Evolutionary conservation across 92 coral and sea anemone species (phyloP).

Genomic region (Bergia sp.): DNA sequence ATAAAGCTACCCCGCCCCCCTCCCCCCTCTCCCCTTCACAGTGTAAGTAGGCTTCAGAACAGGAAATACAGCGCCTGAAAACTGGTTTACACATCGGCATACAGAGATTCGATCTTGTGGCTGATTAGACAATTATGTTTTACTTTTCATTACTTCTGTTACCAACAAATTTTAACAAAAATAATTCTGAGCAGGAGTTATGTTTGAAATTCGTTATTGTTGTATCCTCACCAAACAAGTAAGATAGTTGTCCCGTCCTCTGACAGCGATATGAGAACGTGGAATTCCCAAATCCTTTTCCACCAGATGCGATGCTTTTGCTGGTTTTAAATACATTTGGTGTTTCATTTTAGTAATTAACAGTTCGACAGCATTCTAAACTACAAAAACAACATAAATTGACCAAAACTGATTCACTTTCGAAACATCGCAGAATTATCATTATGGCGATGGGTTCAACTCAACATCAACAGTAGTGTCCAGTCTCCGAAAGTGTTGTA

Average conservation of each 20-base stretch:
- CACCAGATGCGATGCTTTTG: background rate
- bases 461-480: slow-evolving; percentile 15
- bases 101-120: too few species aligned
- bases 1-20: too few species aligned
- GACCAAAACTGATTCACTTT: background rate
- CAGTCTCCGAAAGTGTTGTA: slow-evolving; percentile 5
- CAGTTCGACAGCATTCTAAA: background rate
- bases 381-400: background rate
- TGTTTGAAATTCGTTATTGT: background rate
- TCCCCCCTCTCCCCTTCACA: too few species aligned
- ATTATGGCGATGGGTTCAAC: background rate
- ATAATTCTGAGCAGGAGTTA: too few species aligned
- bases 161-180: too few species aligned
- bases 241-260: background rate
- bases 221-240: slow-evolving; percentile 37
- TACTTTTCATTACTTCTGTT: too few species aligned
- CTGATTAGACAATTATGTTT: too few species aligned
- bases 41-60: too few species aligned
- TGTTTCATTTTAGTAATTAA: slow-evolving; percentile 2
- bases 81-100: too few species aligned
- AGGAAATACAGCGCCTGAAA: too few species aligned
- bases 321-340: background rate
- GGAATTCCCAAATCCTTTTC: slow-evolving; percentile 32
- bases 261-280: slow-evolving; percentile 40
- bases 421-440: background rate